Evolutionary conservation across 2,797 vertebrate genomes (phyloP).

Genomic region (Podargus strigoides): DNA sequence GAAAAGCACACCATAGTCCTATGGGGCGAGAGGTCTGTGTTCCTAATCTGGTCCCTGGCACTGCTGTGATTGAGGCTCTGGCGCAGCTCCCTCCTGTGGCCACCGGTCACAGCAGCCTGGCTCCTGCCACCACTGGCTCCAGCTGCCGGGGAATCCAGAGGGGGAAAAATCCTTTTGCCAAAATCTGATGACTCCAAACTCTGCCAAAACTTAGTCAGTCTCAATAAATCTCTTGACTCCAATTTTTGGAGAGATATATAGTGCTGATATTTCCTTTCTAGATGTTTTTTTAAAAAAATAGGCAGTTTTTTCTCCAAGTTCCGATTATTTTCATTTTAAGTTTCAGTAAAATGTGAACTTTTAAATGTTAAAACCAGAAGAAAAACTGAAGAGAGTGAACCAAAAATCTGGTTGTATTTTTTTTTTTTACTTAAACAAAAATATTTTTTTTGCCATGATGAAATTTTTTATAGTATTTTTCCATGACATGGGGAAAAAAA

Average conservation of each 20-base stretch:
- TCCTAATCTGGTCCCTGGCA: neutral
- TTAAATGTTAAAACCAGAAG: neutral
- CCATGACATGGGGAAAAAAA: neutral
- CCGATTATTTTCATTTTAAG: neutral
- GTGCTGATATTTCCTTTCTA: neutral
- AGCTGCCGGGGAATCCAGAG: neutral
- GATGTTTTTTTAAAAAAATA: neutral
- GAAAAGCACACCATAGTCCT: rapidly evolving
- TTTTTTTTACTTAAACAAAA: neutral
- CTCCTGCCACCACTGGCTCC: neutral
- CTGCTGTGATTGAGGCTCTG: neutral
- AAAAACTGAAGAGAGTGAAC: neutral
- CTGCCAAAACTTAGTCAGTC: neutral
- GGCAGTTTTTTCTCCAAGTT: neutral
- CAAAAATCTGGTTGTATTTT: neutral
- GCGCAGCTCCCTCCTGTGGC: constrained; percentile 35
- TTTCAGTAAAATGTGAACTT: neutral
- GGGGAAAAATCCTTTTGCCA: neutral
- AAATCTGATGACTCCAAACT: neutral
- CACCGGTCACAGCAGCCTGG: neutral
- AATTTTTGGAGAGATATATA: neutral
- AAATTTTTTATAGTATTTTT: neutral
- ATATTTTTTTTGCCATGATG: neutral
- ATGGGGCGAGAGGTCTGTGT: neutral
- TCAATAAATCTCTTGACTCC: neutral